Conservation (phyloP, 92 coral and sea anemone genomes). For the Porites evermanni region DNA sequence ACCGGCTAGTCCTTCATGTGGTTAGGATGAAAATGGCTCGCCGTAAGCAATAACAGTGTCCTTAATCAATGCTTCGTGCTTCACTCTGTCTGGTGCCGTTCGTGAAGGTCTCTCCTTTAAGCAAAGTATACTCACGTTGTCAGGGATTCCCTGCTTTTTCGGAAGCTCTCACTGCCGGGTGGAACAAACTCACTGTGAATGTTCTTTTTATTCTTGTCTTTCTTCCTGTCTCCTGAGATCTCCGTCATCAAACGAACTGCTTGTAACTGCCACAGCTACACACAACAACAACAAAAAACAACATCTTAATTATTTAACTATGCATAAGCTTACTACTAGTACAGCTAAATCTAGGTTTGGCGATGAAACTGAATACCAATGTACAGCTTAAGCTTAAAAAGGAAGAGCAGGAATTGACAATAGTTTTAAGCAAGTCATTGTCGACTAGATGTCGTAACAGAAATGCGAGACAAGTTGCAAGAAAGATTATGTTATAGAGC, state of each 20-base stretch:
- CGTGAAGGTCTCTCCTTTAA: background rate
- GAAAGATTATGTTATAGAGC: too few species aligned
- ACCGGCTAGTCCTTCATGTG: too few species aligned
- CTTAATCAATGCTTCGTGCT: too few species aligned
- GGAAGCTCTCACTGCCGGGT: conserved; percentile 95
- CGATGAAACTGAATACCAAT: too few species aligned
- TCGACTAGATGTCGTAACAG: too few species aligned
- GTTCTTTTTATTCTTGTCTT: conserved; percentile 92
- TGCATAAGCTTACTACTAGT: background rate
- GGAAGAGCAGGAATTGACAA: too few species aligned
- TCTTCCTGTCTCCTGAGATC: conserved; percentile 76
- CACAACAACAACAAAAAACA: conserved; percentile 4
- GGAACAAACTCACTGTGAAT: conserved; percentile 77
- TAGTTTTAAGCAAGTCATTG: too few species aligned
- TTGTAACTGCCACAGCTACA: conserved; percentile 82
- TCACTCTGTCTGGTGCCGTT: background rate
- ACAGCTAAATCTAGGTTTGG: background rate
- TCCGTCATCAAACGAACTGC: conserved; percentile 90
- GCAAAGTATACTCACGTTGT: conserved; percentile 71
- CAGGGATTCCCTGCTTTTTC: conserved; percentile 90
- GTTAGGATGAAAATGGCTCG: too few species aligned
- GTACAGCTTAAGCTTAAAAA: too few species aligned
- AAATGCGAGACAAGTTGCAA: too few species aligned
- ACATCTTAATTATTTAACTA: background rate
- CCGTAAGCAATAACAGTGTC: too few species aligned